Percentiles rank a stretch among this genome's conserved stretches.
phyloP scores from a whole-genome alignment of 2,888 invertebrate genomes.

The Sepioteuthis lessoniana region DNA sequence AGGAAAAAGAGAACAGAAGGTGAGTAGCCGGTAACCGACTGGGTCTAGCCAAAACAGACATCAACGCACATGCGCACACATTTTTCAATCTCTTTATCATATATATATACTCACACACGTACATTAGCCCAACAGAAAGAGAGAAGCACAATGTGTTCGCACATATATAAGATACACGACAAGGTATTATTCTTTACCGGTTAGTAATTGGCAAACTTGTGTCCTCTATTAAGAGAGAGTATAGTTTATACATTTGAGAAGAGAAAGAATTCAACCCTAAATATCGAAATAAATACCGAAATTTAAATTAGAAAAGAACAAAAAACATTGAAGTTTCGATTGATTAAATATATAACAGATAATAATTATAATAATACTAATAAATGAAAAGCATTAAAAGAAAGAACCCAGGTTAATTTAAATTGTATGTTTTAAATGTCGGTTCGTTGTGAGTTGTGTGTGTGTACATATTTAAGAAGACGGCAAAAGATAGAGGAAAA shows the following conservation, averaged over 20 bases:
- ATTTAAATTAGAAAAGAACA: neutral
- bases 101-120: neutral
- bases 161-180: neutral
- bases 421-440: constrained; percentile 23
- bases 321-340: neutral
- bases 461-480: constrained; percentile 24
- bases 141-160: neutral
- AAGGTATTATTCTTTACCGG: neutral
- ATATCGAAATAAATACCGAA: neutral
- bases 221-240: neutral
- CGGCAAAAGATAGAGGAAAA: neutral
- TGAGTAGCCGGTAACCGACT: neutral
- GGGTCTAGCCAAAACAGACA: neutral
- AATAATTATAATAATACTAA: neutral
- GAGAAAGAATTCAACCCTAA: neutral
- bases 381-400: neutral
- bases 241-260: neutral
- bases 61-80: neutral
- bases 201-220: neutral
- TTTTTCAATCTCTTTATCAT: too few species aligned
- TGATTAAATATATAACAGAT: neutral
- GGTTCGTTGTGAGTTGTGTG: constrained; percentile 21
- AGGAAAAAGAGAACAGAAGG: neutral
- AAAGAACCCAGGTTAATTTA: neutral
- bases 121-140: too few species aligned